These are phyloP conservation scores for Drosophila pseudotakahashii DNA, from an alignment of 2,888 invertebrate genomes.

Conservation along the genomic window DNA sequence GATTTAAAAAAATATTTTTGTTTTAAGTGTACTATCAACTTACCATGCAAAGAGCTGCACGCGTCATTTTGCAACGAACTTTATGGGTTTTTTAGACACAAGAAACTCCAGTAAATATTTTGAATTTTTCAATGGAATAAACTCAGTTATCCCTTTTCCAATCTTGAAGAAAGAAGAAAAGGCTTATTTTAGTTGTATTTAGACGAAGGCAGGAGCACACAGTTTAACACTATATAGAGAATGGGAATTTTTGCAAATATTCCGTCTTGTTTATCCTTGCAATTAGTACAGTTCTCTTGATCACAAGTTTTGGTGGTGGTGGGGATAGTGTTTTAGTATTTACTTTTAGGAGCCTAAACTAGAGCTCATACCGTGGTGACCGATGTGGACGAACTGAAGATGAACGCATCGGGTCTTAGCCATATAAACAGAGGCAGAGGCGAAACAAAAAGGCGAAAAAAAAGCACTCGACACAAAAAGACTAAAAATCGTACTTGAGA, in stretches of 20 bases:
- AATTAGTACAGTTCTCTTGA: conserved; percentile 50
- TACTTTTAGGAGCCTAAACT: conserved; percentile 72
- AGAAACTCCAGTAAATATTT: conserved; percentile 75
- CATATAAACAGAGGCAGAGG: conserved; percentile 82
- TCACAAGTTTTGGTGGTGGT: conserved; percentile 18
- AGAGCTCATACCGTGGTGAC: conserved; percentile 84
- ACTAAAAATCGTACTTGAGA: conserved; percentile 53
- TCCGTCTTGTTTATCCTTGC: conserved; percentile 48
- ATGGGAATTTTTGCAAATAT: conserved; percentile 7
- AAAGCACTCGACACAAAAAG: conserved; percentile 35
- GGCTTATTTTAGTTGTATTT: conserved; percentile 15
- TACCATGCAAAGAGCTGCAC: conserved; percentile 84
- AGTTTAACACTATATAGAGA: conserved; percentile 35
- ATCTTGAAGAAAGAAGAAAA: conserved; percentile 69
- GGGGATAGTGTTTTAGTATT: conserved; percentile 39
- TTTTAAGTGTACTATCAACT: conserved; percentile 62
- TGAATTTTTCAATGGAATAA: conserved; percentile 62
- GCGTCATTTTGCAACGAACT: conserved; percentile 82
- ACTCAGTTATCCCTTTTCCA: conserved; percentile 68
- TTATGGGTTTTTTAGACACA: conserved; percentile 67
- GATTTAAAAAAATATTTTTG: conserved; percentile 1
- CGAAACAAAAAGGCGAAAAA: conserved; percentile 43
- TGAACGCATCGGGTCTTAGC: conserved; percentile 83
- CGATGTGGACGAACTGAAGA: conserved; percentile 85
- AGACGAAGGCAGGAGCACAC: conserved; percentile 30